Conservation (phyloP, 2,888 invertebrate genomes). For the Hartigia nigra region DNA sequence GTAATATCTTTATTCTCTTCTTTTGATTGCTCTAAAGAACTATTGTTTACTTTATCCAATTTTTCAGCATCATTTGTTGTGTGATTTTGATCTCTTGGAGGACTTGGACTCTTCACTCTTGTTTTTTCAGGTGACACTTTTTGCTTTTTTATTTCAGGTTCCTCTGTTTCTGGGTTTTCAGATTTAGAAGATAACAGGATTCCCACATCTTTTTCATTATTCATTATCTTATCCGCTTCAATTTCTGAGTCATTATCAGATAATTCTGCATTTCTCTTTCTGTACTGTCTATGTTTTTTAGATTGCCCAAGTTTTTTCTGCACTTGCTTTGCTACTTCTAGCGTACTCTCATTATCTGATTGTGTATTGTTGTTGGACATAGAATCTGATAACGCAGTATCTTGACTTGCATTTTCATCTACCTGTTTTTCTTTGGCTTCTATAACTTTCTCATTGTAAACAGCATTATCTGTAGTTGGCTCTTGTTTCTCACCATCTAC, state of each 20-base stretch:
- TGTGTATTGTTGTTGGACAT: slow-evolving; percentile 66
- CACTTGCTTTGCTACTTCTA: slow-evolving; percentile 64
- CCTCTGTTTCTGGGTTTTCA: slow-evolving; percentile 29
- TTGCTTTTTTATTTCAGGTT: slow-evolving; percentile 27
- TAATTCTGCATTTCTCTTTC: slow-evolving; percentile 39
- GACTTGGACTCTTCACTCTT: slow-evolving; percentile 2
- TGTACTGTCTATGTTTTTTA: slow-evolving; percentile 41
- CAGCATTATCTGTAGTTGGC: slow-evolving; percentile 17
- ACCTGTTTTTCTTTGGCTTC: slow-evolving; percentile 38
- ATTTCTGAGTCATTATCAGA: slow-evolving; percentile 28
- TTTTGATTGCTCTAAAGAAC: slow-evolving; percentile 7
- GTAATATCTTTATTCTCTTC: slow-evolving; percentile 17
- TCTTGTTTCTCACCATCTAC: slow-evolving; percentile 64
- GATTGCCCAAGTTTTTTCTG: slow-evolving; percentile 59
- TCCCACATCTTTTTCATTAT: slow-evolving; percentile 21
- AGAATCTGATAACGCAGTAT: slow-evolving; percentile 45
- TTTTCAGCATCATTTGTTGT: not conserved
- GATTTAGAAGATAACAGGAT: not conserved
- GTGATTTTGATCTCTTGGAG: slow-evolving; percentile 6
- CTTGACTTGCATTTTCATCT: slow-evolving; percentile 17
- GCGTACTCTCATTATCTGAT: slow-evolving; percentile 68
- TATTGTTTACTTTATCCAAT: slow-evolving; percentile 18
- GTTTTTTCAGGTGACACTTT: slow-evolving; percentile 26
- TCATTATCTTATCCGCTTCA: slow-evolving; percentile 8
- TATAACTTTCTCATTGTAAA: slow-evolving; percentile 25